These are phyloP conservation scores for Leptinotarsa texana DNA, from an alignment of 1,140 invertebrate species.

Conservation along the genomic window DNA sequence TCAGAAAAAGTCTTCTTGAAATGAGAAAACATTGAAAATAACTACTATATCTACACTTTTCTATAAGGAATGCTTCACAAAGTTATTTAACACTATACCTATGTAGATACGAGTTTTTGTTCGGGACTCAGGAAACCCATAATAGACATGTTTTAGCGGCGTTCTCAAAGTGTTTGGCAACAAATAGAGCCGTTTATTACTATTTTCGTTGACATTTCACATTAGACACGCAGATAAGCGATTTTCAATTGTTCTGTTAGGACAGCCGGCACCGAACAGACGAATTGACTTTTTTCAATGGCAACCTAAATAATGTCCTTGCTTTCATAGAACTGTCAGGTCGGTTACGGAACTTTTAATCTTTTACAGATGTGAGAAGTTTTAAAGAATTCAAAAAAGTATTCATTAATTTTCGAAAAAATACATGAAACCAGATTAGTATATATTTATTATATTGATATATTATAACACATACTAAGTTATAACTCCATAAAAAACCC, in stretches of 20 bases:
- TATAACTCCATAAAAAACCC: too few relatives aligned
- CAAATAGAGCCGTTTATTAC: constrained; percentile 46
- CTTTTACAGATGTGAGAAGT: neutral
- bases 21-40: too few relatives aligned
- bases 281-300: constrained; percentile 24
- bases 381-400: neutral
- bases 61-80: too few relatives aligned
- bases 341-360: constrained; percentile 4
- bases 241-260: constrained; percentile 28
- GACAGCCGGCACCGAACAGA: constrained; percentile 26
- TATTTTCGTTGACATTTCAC: constrained; percentile 41
- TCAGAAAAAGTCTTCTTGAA: too few relatives aligned
- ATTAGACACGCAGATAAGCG: constrained; percentile 43
- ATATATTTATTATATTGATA: too few relatives aligned
- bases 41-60: too few relatives aligned
- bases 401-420: neutral
- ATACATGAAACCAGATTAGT: neutral
- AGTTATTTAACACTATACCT: neutral
- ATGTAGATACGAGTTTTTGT: neutral
- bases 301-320: constrained; percentile 26
- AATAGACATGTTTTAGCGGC: constrained; percentile 45
- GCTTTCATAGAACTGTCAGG: constrained; percentile 22
- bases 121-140: constrained; percentile 18
- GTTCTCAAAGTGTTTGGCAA: constrained; percentile 43
- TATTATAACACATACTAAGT: too few relatives aligned